Evolutionary conservation across 2,888 invertebrate genomes (phyloP).

Genomic region (Epinotia bilunana): DNA sequence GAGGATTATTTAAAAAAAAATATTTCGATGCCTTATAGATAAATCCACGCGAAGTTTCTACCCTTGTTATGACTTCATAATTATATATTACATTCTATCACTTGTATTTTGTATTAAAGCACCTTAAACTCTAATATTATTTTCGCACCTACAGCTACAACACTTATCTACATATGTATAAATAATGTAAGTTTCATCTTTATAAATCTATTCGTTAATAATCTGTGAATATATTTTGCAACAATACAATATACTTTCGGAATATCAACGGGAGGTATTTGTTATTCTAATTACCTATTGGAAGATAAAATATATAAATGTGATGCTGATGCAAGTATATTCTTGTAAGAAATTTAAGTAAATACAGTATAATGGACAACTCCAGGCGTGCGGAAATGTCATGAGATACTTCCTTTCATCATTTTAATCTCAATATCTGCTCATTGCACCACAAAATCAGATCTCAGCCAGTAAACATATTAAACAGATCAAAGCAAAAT

Average conservation of each 20-base stretch:
- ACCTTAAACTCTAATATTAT: conserved; percentile 69
- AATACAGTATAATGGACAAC: not conserved
- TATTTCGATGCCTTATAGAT: conserved; percentile 8
- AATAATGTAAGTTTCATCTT: conserved; percentile 37
- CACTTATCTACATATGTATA: conserved; percentile 61
- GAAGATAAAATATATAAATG: conserved; percentile 53
- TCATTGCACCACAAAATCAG: conserved; percentile 73
- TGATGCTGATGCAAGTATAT: conserved; percentile 44
- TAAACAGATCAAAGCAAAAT: conserved; percentile 84
- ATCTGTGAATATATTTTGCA: conserved; percentile 71
- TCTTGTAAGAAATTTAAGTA: conserved; percentile 1
- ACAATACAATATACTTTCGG: conserved; percentile 75
- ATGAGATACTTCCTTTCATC: conserved; percentile 45
- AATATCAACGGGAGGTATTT: conserved; percentile 79
- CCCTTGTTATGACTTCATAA: conserved; percentile 51
- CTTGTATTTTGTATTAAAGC: conserved; percentile 80
- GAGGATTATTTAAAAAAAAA: conserved; percentile 2
- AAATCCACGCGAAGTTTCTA: conserved; percentile 48
- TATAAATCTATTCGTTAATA: conserved; percentile 56
- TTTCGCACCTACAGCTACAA: conserved; percentile 58
- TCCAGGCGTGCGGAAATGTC: conserved; percentile 27
- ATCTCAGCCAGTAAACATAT: conserved; percentile 74
- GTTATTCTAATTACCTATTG: conserved; percentile 68
- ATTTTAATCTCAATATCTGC: conserved; percentile 44
- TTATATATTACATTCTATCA: conserved; percentile 68